Evolutionary conservation across 2,888 invertebrate species (phyloP).

Genomic region (Hypomecis atomaria): DNA sequence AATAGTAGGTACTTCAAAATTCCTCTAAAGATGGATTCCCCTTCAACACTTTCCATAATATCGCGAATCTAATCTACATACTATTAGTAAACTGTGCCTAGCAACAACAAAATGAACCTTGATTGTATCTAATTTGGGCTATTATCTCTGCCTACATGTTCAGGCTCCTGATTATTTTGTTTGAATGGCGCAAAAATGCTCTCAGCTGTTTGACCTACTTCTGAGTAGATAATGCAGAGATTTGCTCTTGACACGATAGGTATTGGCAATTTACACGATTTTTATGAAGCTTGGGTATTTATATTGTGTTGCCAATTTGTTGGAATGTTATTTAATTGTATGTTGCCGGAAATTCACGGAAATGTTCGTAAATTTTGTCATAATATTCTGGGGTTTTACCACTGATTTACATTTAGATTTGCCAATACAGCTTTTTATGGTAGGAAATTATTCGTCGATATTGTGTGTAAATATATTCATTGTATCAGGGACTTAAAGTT

Average conservation of each 20-base stretch:
- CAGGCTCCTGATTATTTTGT: slow-evolving; percentile 23
- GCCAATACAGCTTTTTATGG: not conserved
- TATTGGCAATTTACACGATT: slow-evolving; percentile 14
- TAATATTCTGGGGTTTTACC: too few species aligned
- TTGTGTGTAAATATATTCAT: not conserved
- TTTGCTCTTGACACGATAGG: slow-evolving; percentile 30
- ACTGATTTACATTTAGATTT: not conserved
- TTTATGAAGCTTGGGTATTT: slow-evolving; percentile 3
- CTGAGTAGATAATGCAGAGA: slow-evolving; percentile 20
- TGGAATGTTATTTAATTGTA: not conserved
- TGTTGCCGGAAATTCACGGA: not conserved
- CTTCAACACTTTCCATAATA: not conserved
- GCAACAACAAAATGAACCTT: slow-evolving; percentile 33
- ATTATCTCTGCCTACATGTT: slow-evolving; percentile 29
- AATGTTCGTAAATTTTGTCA: too few species aligned
- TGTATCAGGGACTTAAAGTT: not conserved
- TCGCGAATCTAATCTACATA: slow-evolving; percentile 7
- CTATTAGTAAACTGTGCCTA: slow-evolving; percentile 19
- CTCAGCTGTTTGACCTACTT: slow-evolving; percentile 33
- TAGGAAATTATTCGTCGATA: too few species aligned
- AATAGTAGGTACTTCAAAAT: not conserved
- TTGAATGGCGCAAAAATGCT: slow-evolving; percentile 25
- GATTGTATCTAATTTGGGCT: slow-evolving; percentile 29
- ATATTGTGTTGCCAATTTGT: slow-evolving; percentile 2
- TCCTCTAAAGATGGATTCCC: not conserved